Evolutionary conservation across 2,797 vertebrate species (phyloP).

Genomic region (Chromis chromis): DNA sequence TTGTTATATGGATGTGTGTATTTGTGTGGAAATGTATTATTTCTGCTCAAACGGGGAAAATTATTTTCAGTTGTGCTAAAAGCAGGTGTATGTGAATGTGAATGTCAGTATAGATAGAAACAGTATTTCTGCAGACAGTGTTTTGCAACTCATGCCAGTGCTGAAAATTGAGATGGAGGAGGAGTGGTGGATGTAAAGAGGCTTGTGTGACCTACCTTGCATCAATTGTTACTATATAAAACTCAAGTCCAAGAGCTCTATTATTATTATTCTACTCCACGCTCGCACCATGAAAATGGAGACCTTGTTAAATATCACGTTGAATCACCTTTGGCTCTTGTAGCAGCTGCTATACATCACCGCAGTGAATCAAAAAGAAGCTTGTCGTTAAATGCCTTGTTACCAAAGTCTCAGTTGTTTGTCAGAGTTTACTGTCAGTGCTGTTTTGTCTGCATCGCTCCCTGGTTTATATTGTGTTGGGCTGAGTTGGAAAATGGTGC

Average conservation of each 20-base stretch:
- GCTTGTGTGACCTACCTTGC: conserved; percentile 57
- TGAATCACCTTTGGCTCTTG: conserved; percentile 36
- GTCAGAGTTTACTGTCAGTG: not conserved
- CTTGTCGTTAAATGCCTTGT: conserved; percentile 20
- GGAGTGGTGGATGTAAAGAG: conserved; percentile 36
- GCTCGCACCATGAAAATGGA: conserved; percentile 29
- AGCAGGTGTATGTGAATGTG: conserved; percentile 36
- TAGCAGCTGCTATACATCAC: conserved; percentile 25
- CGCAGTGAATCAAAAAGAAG: conserved; percentile 25
- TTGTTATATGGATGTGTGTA: conserved; percentile 34
- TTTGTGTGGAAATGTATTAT: conserved; percentile 51
- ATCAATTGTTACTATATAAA: conserved; percentile 59
- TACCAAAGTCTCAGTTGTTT: not conserved
- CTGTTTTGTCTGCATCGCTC: not conserved
- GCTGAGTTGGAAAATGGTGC: not conserved
- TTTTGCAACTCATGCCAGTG: conserved; percentile 26
- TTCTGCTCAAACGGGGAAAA: conserved; percentile 42
- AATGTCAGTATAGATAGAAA: conserved; percentile 39
- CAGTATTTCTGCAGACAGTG: conserved; percentile 23
- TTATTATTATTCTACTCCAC: conserved; percentile 43
- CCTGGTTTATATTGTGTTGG: not conserved
- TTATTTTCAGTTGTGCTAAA: conserved; percentile 50
- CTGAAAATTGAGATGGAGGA: conserved; percentile 49
- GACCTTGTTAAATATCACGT: conserved; percentile 36
- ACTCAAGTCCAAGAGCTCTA: conserved; percentile 37